phyloP scores from a whole-genome alignment of 2,888 invertebrate genomes.

The Heliconius cydno region DNA sequence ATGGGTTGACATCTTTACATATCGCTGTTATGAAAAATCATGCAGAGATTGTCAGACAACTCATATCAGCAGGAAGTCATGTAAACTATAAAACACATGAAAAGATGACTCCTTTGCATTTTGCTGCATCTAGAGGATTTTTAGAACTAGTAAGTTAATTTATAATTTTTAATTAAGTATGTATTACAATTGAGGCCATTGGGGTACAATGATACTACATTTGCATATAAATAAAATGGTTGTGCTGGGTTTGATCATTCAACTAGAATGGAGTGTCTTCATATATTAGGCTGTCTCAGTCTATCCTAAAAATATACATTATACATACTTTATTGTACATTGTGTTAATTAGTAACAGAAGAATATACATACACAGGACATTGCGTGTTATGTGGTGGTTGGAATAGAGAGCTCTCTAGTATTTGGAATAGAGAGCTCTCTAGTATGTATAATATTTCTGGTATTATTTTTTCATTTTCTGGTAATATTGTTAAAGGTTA shows the following conservation, averaged over 20 bases:
- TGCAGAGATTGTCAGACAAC: conserved; percentile 80
- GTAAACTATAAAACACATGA: conserved; percentile 85
- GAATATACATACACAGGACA: neutral
- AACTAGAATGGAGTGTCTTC: too few species aligned
- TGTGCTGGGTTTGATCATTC: too few species aligned
- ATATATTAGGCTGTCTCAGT: too few species aligned
- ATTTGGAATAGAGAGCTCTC: too few species aligned
- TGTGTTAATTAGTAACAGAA: neutral
- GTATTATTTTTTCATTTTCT: neutral
- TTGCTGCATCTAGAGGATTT: conserved; percentile 84
- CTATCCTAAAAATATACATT: too few species aligned
- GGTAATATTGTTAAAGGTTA: conserved; percentile 63
- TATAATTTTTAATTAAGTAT: neutral
- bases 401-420: too few species aligned
- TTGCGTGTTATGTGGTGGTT: neutral
- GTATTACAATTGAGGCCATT: neutral
- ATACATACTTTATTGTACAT: neutral
- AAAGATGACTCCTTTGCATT: conserved; percentile 85
- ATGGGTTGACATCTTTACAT: conserved; percentile 87
- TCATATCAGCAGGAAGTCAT: conserved; percentile 83
- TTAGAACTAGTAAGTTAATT: conserved; percentile 71
- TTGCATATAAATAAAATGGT: too few species aligned
- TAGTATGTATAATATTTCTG: too few species aligned
- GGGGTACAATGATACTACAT: too few species aligned
- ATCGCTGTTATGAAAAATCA: conserved; percentile 85